Conservation (phyloP, 1,140 invertebrate species). For the Reticulitermes speratus region DNA sequence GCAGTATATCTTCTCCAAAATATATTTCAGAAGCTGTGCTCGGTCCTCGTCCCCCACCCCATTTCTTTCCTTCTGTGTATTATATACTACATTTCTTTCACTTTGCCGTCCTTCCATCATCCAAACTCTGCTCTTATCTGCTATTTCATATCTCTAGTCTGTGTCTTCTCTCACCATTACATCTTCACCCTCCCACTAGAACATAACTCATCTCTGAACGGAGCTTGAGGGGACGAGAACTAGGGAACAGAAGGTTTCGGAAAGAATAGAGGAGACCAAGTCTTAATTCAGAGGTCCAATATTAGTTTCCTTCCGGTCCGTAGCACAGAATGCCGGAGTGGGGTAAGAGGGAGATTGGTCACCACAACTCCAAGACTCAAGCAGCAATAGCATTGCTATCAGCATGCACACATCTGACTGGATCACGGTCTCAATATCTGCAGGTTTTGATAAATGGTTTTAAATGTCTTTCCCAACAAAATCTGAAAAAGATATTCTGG, state of each 20-base stretch:
- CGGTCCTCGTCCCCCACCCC: too few species aligned
- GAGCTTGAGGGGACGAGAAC: neutral
- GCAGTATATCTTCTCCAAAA: neutral
- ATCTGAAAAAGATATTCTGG: too few species aligned
- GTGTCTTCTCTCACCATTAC: neutral
- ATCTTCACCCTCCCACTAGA: neutral
- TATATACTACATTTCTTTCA: slow-evolving; percentile 24
- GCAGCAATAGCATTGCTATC: neutral
- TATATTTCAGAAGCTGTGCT: neutral
- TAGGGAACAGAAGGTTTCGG: neutral
- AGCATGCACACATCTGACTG: neutral
- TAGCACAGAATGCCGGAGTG: neutral
- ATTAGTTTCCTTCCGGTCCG: slow-evolving; percentile 13
- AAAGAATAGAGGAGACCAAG: slow-evolving; percentile 4
- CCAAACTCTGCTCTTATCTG: slow-evolving; percentile 23
- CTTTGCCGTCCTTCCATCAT: neutral
- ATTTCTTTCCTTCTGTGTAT: neutral
- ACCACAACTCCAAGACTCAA: neutral
- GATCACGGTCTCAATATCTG: too few species aligned
- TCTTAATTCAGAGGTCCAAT: slow-evolving; percentile 16
- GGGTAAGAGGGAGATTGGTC: neutral
- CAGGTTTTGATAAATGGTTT: too few species aligned
- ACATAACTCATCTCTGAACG: slow-evolving; percentile 23
- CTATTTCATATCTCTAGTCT: slow-evolving; percentile 20
- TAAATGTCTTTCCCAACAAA: too few species aligned